phyloP scores from a whole-genome alignment of 1,140 invertebrate genomes.

The Eriosoma lanigerum region DNA sequence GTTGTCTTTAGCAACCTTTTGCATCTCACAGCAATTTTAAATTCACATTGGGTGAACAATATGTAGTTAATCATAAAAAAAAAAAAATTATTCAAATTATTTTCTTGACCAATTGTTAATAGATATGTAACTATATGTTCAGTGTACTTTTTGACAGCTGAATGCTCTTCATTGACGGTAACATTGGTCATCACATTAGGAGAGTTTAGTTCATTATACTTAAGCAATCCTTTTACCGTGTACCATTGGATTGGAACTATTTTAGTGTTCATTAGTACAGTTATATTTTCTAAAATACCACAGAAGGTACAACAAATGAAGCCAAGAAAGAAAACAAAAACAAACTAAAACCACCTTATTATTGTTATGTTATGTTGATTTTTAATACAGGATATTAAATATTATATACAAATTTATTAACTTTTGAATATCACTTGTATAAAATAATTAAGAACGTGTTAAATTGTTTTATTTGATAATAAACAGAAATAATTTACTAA shows the following conservation, averaged over 20 bases:
- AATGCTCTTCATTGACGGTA: constrained; percentile 91
- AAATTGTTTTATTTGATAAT: constrained; percentile 40
- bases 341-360: neutral
- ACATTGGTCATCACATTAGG: constrained; percentile 93
- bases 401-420: neutral
- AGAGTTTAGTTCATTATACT: constrained; percentile 97
- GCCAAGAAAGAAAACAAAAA: constrained; percentile 42
- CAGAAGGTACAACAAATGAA: constrained; percentile 53
- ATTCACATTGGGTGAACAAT: too few species aligned
- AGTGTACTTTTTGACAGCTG: constrained; percentile 90
- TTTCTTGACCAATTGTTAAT: constrained; percentile 52
- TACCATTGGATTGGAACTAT: constrained; percentile 91
- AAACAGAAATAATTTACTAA: constrained; percentile 47
- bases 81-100: too few species aligned
- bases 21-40: too few species aligned
- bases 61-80: too few species aligned
- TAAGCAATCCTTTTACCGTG: constrained; percentile 89
- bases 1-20: too few species aligned
- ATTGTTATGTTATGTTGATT: neutral
- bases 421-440: constrained; percentile 14
- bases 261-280: constrained; percentile 88
- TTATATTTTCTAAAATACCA: constrained; percentile 86
- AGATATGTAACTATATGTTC: constrained; percentile 89
- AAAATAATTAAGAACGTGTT: constrained; percentile 29
- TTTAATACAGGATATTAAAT: too few species aligned